Evolutionary conservation across 2,113 vertebrate genomes (phyloP), one percentile per base, ranked within the genome.

Genomic region (Nothocercus julius): DNA sequence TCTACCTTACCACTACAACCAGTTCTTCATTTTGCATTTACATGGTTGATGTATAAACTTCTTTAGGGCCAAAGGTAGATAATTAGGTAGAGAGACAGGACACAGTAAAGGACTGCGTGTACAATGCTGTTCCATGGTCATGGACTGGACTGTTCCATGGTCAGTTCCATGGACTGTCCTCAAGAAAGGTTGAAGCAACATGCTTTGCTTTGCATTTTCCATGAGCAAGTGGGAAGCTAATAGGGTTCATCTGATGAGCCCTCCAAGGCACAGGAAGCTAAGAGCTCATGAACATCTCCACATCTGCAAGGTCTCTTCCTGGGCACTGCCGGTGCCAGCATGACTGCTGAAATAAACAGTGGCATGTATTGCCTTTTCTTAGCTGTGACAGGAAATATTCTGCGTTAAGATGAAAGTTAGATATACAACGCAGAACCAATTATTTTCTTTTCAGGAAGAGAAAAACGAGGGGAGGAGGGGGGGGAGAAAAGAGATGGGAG

Each of bases 41-140:
- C 40, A 22, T 2, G 32, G 45, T 15, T 21, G 17, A 59, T 51
- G 18, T 6, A 22, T 5, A 8, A 61, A 61, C 45, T 61, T 38
- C 45, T 54, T 28, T 45, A 45, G 53, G 45, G n/a, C 17, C 17
- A 67, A 80, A 59, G 51, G 18, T 22, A 73, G 32, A 4, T 22
- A 19, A 51, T 3, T 64, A 42, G 53, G 59, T 12, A 40, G 19
- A 53, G 38, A 62, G 36, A 7, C 5, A 22, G 45, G 44, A n/a
- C 21, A 4, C 0, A 58, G 44, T 13, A 44, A 68, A n/a, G 5
- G 28, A 30, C 28, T n/a, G 38, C 30, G 32, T 0, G 3, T 0
- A 24, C 20, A 51, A 14, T 17, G 44, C 24, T 28, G 10, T 15
- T 61, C 34, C 44, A 19, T 22, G 68, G 47, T 20, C 25, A 27